phyloP scores from a whole-genome alignment of 2,888 invertebrate genomes.

The Zhuqinia jingwanae region DNA sequence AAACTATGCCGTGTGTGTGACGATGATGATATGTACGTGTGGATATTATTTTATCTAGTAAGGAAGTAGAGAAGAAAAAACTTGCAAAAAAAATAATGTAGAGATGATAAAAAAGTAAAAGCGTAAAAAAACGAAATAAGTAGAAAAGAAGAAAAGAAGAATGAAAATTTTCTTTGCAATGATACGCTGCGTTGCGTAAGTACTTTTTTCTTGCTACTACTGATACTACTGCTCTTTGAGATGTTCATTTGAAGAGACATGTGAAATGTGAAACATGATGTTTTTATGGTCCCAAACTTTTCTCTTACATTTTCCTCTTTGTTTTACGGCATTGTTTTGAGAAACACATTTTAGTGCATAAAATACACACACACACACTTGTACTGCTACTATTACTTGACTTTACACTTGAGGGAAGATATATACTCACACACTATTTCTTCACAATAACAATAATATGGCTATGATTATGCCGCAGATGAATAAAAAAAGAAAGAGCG shows the following conservation, averaged over 20 bases:
- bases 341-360: conserved; percentile 41
- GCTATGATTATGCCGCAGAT: not conserved
- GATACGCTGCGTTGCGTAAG: not conserved
- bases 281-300: conserved; percentile 40
- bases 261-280: conserved; percentile 4
- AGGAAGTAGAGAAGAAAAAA: not conserved
- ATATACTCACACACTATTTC: not conserved
- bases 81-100: conserved; percentile 1
- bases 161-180: conserved; percentile 1
- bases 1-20: conserved; percentile 38
- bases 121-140: conserved; percentile 11
- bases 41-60: not conserved
- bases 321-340: conserved; percentile 45
- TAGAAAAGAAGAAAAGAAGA: not conserved
- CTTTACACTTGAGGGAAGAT: not conserved
- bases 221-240: not conserved
- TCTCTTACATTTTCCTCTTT: not conserved
- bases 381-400: too few relatives aligned
- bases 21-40: too few relatives aligned
- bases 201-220: not conserved
- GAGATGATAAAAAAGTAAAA: conserved; percentile 41
- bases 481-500: not conserved
- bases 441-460: conserved; percentile 4
- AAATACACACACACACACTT: too few relatives aligned
- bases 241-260: conserved; percentile 7